phyloP scores from a whole-genome alignment of 2,888 invertebrate species.

The Dasysyrphus tricinctus region DNA sequence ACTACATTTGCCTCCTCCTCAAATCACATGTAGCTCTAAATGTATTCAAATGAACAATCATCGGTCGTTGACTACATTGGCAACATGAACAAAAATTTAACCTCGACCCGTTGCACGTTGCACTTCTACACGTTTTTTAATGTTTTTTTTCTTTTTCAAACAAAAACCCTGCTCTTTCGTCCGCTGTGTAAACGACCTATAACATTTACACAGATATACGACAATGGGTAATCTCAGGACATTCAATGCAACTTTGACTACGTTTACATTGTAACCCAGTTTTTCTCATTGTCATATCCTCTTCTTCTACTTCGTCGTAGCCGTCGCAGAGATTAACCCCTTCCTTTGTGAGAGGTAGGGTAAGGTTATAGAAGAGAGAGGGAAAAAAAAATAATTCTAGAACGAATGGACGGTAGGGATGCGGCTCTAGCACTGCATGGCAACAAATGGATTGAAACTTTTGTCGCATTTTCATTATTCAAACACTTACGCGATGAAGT shows the following conservation, averaged over 20 bases:
- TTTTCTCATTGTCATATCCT: constrained; percentile 22
- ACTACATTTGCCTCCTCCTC: constrained; percentile 21
- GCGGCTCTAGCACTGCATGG: constrained; percentile 9
- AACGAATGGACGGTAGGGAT: not conserved
- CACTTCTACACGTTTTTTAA: constrained; percentile 53
- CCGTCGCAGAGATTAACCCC: constrained; percentile 52
- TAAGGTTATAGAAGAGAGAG: not conserved
- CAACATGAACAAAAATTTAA: constrained; percentile 51
- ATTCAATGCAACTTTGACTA: constrained; percentile 66
- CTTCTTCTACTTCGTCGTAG: not conserved
- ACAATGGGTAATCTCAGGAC: constrained; percentile 49
- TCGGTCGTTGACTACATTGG: constrained; percentile 54
- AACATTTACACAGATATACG: constrained; percentile 36
- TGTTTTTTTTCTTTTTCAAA: constrained; percentile 5
- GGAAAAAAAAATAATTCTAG: not conserved
- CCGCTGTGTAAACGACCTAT: constrained; percentile 23
- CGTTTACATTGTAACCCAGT: constrained; percentile 64
- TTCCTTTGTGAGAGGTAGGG: not conserved
- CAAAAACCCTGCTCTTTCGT: not conserved
- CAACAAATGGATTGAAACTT: constrained; percentile 67
- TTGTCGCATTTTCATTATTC: constrained; percentile 73
- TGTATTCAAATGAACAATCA: constrained; percentile 64
- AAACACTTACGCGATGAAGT: constrained; percentile 70
- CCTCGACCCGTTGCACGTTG: constrained; percentile 56
- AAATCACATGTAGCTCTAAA: constrained; percentile 27